A percentile compares a stretch with the other conserved stretches of the same genome.
Evolutionary conservation across 2,888 invertebrate genomes (phyloP).

Genomic region (Alloplasta piceator): DNA sequence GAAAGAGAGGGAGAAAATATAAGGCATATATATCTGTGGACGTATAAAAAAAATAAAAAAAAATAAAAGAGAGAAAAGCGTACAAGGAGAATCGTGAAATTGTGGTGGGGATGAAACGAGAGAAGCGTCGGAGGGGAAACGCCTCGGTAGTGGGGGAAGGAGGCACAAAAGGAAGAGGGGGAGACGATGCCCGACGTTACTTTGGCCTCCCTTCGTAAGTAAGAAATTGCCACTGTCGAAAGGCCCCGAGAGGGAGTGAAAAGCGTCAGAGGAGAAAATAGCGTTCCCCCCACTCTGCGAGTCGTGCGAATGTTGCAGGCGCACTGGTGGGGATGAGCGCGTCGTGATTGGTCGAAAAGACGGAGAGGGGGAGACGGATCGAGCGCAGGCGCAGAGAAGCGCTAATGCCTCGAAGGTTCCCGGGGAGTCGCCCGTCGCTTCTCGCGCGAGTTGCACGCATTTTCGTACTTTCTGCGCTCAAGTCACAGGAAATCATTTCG

Average conservation of each 20-base stretch:
- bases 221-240: conserved; percentile 4
- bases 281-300: not conserved
- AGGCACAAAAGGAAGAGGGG: conserved; percentile 3
- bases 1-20: conserved; percentile 31
- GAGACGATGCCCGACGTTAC: not conserved
- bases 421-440: conserved; percentile 81
- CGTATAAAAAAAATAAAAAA: conserved; percentile 31
- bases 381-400: conserved; percentile 77
- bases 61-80: conserved; percentile 35
- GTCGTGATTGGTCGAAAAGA: conserved; percentile 67
- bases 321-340: conserved; percentile 57
- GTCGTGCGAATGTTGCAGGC: no score
- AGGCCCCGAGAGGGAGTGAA: conserved; percentile 24
- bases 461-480: conserved; percentile 18
- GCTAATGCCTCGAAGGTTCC: conserved; percentile 69
- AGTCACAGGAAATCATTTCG: not conserved
- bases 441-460: conserved; percentile 82
- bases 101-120: conserved; percentile 29
- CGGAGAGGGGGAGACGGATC: conserved; percentile 31
- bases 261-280: not conserved
- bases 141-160: conserved; percentile 43
- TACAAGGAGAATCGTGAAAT: conserved; percentile 41
- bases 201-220: conserved; percentile 26
- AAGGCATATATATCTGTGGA: conserved; percentile 10
- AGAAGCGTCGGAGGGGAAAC: conserved; percentile 29